Evolutionary conservation across 1,140 invertebrate species (phyloP), one percentile per base, ranked within the genome.

Genomic region (Andricus grossulariae): DNA sequence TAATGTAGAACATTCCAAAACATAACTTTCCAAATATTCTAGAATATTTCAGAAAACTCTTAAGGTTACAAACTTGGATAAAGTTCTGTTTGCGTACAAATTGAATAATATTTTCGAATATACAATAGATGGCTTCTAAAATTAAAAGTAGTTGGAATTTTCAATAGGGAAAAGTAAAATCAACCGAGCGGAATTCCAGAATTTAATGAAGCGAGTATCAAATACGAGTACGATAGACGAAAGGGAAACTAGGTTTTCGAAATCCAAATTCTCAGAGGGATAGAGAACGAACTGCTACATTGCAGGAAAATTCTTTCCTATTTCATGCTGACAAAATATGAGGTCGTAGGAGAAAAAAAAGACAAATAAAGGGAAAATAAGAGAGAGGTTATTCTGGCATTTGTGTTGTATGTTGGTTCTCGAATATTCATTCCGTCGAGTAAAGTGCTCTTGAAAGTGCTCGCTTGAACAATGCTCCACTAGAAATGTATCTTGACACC

Each of bases 351-450:
- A 79, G 77, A 83, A 73, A 73, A 80, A 75, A 55, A 25, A 74
- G 50, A 21, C 57, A 74, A 60, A 50, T 16, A 60, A 39, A 50
- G 11, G 54, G n/a, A 74, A 60, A 39, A 49, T 71, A 39, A 32
- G 21, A 18, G 78, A 82, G 74, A 82, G 78, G 75, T 78, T 80
- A 76, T 81, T 78, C 75, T 75, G 55, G 75, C 79, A 78, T 83
- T 83, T 81, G 55, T 76, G 77, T 81, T 83, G 73, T 74, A 83
- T 76, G 79, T 80, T 66, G 75, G 52, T 70, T 80, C 79, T 77
- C 77, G 80, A 83, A 83, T 83, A 81, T 83, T 81, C 79, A 83
- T 83, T 81, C 74, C 76, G 75, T 78, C 75, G 80, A 52, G 78
- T 76, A 78, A 83, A 80, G 79, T 80, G 79, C 60, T 66, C 60